These are phyloP conservation scores for Chionoecetes opilio DNA, from an alignment of 1,140 invertebrate genomes.

Conservation along the genomic window DNA sequence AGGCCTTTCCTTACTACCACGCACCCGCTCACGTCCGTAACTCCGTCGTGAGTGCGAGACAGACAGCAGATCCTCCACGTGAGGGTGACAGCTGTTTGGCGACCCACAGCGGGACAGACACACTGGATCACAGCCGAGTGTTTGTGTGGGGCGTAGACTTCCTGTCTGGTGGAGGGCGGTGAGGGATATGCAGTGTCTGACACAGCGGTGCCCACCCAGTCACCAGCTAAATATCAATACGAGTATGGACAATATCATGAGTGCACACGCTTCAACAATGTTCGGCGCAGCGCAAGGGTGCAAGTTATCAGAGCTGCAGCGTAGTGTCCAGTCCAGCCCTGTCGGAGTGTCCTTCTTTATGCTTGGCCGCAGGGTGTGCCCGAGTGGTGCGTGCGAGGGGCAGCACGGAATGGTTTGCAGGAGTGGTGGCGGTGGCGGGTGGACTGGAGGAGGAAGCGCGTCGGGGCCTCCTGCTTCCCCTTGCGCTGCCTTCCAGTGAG, in stretches of 20 bases:
- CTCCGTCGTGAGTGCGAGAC: background rate
- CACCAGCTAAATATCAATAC: slow-evolving; percentile 10
- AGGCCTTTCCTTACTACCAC: slow-evolving; percentile 31
- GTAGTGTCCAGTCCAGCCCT: background rate
- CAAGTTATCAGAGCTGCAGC: background rate
- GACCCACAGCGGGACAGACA: background rate
- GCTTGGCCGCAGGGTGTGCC: background rate
- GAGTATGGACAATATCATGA: slow-evolving; percentile 20
- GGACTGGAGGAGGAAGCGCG: slow-evolving; percentile 46
- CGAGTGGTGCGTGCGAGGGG: background rate
- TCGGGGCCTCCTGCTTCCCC: slow-evolving; percentile 46
- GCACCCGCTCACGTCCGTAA: background rate
- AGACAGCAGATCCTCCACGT: background rate
- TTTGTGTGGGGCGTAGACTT: background rate
- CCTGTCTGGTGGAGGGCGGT: background rate
- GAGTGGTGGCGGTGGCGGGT: slow-evolving; percentile 25
- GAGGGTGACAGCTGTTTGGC: background rate
- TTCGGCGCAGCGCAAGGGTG: background rate
- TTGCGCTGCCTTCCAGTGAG: slow-evolving; percentile 55
- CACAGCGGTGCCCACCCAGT: background rate
- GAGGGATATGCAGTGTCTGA: background rate
- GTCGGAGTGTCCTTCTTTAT: background rate
- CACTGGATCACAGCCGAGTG: slow-evolving; percentile 60
- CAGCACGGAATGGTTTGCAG: background rate
- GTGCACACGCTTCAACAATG: slow-evolving; percentile 41